A percentile compares a stretch with the other conserved stretches of the same genome.
Evolutionary conservation across 2,797 vertebrate genomes (phyloP).

Genomic region (Mus spretus): DNA sequence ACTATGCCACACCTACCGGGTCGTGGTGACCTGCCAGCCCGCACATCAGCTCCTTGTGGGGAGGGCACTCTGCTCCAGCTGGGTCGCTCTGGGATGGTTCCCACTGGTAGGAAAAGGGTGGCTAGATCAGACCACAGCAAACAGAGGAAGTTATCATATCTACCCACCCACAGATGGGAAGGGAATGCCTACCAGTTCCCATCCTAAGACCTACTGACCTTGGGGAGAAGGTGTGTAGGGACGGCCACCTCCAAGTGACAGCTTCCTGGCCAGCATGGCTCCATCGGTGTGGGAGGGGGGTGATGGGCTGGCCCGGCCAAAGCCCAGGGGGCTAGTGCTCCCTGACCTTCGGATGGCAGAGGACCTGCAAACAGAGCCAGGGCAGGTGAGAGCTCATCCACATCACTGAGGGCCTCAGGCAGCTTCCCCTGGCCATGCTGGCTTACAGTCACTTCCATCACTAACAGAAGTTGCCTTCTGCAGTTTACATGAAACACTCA

Average conservation of each 20-base stretch:
- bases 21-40: conserved; percentile 84
- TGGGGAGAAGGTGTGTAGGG: conserved; percentile 91
- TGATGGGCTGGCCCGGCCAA: conserved; percentile 90
- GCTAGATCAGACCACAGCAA: background rate
- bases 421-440: background rate
- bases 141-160: fast-evolving
- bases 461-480: background rate
- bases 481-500: background rate
- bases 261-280: conserved; percentile 86
- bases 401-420: fast-evolving
- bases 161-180: background rate
- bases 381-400: background rate
- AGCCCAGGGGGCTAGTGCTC: conserved; percentile 88
- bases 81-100: conserved; percentile 91
- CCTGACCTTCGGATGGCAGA: conserved; percentile 88
- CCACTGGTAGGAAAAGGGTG: conserved; percentile 87
- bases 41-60: conserved; percentile 87
- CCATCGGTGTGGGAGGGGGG: conserved; percentile 90
- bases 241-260: conserved; percentile 90
- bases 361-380: conserved; percentile 86
- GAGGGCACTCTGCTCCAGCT: conserved; percentile 89
- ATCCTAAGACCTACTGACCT: conserved; percentile 90
- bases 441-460: background rate
- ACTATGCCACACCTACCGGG: conserved; percentile 81
- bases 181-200: background rate